phyloP scores from a whole-genome alignment of 1,140 invertebrate genomes.

The Dufourea novaeangliae region DNA sequence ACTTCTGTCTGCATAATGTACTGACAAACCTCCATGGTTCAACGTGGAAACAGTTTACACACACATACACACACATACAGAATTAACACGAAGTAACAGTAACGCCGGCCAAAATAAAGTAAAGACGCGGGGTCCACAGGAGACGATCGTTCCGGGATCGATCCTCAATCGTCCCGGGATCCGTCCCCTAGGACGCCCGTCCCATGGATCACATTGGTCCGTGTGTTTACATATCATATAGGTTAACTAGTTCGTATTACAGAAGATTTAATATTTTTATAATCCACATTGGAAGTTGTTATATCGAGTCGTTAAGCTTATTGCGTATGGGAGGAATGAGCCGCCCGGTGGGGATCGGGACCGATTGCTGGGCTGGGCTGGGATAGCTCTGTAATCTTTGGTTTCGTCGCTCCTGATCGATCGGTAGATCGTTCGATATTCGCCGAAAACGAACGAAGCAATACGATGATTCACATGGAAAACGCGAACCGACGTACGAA shows the following conservation, averaged over 20 bases:
- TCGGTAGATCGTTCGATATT: neutral
- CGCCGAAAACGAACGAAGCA: neutral
- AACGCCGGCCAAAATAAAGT: constrained; percentile 72
- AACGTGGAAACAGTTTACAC: too few relatives aligned
- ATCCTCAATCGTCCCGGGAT: too few relatives aligned
- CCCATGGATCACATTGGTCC: constrained; percentile 81
- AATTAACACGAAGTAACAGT: constrained; percentile 57
- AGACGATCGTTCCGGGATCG: constrained; percentile 40
- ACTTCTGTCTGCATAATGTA: too few relatives aligned
- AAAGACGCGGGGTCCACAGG: constrained; percentile 49
- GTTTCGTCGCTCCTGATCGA: constrained; percentile 22
- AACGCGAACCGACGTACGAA: too few relatives aligned
- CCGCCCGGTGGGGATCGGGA: constrained; percentile 2
- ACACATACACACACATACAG: constrained; percentile 10
- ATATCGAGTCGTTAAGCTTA: constrained; percentile 80
- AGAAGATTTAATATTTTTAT: constrained; percentile 82
- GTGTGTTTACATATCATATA: constrained; percentile 76
- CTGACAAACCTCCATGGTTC: too few relatives aligned
- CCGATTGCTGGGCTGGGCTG: too few relatives aligned
- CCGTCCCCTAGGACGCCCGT: constrained; percentile 56
- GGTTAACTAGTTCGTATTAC: constrained; percentile 72
- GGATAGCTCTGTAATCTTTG: constrained; percentile 18
- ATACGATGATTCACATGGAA: too few relatives aligned
- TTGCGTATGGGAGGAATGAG: constrained; percentile 42
- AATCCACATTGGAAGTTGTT: constrained; percentile 83